Percentiles rank a stretch among this genome's conserved stretches.
Conservation (phyloP, 2,888 invertebrate species). For the Drosophila buzzatii region DNA sequence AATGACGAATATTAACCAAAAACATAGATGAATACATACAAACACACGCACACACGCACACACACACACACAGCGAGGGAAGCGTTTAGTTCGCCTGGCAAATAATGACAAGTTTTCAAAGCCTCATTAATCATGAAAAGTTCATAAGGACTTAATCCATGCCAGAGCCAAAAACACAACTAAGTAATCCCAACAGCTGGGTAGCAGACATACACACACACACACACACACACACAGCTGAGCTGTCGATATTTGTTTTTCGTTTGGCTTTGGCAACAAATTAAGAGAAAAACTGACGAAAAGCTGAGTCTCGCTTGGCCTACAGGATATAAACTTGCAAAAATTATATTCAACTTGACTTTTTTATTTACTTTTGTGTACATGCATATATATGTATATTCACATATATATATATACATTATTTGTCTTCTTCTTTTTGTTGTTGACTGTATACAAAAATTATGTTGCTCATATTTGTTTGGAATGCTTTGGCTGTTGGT, state of each 20-base stretch:
- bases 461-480: conserved; percentile 79
- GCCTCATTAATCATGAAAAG: conserved; percentile 76
- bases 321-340: conserved; percentile 12
- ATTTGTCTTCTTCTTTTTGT: conserved; percentile 16
- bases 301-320: conserved; percentile 40
- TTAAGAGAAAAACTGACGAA: conserved; percentile 63
- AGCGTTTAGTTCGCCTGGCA: conserved; percentile 9
- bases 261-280: conserved; percentile 51
- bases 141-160: conserved; percentile 71
- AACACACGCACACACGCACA: background rate
- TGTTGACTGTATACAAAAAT: conserved; percentile 48
- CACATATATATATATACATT: background rate
- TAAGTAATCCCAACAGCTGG: conserved; percentile 38
- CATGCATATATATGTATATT: background rate
- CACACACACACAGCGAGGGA: background rate
- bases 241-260: conserved; percentile 76
- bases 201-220: conserved; percentile 1
- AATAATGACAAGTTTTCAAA: conserved; percentile 71
- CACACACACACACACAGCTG: conserved; percentile 7
- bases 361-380: conserved; percentile 28
- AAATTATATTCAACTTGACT: conserved; percentile 36
- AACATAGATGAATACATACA: conserved; percentile 1
- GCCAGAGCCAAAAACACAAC: conserved; percentile 41
- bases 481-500: conserved; percentile 67
- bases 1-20: conserved; percentile 10